Base-by-base conservation (phyloP, 2,113 vertebrate genomes). In the Ictidomys tridecemlineatus region DNA sequence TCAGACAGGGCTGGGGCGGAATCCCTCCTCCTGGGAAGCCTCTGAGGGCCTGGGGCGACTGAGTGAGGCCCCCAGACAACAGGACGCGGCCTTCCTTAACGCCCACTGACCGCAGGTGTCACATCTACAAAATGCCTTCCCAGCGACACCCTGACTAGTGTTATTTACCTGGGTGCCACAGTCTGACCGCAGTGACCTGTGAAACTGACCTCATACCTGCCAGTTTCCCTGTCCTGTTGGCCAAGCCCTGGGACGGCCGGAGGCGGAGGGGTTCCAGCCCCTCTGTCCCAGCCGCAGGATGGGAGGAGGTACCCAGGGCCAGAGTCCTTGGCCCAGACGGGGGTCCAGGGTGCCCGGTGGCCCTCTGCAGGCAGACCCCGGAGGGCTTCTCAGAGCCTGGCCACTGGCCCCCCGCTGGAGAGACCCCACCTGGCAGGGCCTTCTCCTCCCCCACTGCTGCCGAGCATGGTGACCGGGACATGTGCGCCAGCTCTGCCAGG, bases 391-490 rank as follows among this genome's bases (percentile, higher is more conserved):
- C 4, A 63, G 80, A 14, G 26, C 20, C 20, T 2, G n/a, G 17
- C n/a, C 2, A 26, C 17, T 17, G 14, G 8, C 45, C 39, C 20
- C 73, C 16, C 42, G 28, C 16, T 17, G 53, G 22, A 56, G 37
- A 72, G 56, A 37, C 20, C 7, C 42, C 2, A 0, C 16, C 7
- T 30, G 8, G 14, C 5, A 8, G 8, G n/a, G 16, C n/a, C 4
- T 56, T 34, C 39, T n/a, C 32, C 32, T 24, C 73, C 18, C 20
- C 39, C 22, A 9, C 2, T 17, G 39, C 39, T 8, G 12, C 51
- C 22, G 53, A 12, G 2, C 30, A 20, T 34, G 53, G n/a, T 2
- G 4, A 22, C 22, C 4, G 22, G 16, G 45, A 6, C 42, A 22
- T 53, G 45, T 28, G 18, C 0, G 58, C 12, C 30, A 7, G 20